Evolutionary conservation across 1,140 invertebrate species (phyloP).

Genomic region (Elymnias hypermnestra): DNA sequence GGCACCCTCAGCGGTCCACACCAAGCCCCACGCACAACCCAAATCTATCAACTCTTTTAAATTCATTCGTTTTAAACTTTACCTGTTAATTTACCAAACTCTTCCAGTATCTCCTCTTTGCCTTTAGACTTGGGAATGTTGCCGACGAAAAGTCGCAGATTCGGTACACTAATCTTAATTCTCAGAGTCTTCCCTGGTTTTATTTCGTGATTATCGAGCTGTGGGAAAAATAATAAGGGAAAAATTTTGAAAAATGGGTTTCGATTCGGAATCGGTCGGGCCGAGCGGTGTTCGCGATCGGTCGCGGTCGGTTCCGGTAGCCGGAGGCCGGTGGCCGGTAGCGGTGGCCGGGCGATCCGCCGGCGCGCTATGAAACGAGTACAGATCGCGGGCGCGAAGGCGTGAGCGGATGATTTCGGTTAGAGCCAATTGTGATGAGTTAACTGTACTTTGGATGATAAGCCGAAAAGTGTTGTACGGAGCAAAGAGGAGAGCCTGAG

Average conservation of each 20-base stretch:
- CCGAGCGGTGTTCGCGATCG: constrained; percentile 30
- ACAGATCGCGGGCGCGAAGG: constrained; percentile 25
- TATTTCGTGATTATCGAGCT: constrained; percentile 99
- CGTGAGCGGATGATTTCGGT: constrained; percentile 50
- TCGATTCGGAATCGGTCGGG: constrained; percentile 39
- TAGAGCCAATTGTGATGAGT: constrained; percentile 74
- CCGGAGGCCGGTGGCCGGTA: too few species aligned
- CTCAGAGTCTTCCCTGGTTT: constrained; percentile 98
- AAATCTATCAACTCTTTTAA: constrained; percentile 63
- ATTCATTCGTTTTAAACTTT: constrained; percentile 84
- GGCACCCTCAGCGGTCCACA: constrained; percentile 69
- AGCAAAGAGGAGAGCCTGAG: constrained; percentile 93
- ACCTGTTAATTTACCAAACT: constrained; percentile 99
- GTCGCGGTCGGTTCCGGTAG: constrained; percentile 20
- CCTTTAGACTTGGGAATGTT: constrained; percentile 99
- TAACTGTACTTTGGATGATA: constrained; percentile 69
- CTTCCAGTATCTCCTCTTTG: constrained; percentile 99
- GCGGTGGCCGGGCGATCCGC: constrained; percentile 13
- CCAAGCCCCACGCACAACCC: constrained; percentile 69
- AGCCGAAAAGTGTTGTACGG: constrained; percentile 73
- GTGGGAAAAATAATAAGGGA: constrained; percentile 81
- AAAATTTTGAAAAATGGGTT: constrained; percentile 70
- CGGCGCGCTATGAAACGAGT: constrained; percentile 21
- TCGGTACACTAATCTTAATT: constrained; percentile 99
- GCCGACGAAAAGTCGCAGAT: constrained; percentile 99